These are phyloP conservation scores for Paradoxurus hermaphroditus DNA, from an alignment of 2,113 vertebrate genomes.

Conservation along the genomic window DNA sequence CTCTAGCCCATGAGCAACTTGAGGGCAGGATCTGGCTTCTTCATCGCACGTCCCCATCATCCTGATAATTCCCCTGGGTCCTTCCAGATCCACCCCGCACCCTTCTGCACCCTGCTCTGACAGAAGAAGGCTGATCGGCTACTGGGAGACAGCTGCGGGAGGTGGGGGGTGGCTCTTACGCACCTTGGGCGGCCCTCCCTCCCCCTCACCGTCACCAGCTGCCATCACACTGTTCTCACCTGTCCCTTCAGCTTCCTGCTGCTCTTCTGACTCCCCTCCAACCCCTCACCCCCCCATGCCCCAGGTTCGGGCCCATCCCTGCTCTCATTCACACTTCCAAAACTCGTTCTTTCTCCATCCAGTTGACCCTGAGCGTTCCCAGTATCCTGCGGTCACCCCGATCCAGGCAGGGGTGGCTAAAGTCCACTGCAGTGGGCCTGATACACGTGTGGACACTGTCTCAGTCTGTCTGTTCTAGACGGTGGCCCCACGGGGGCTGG, in stretches of 20 bases:
- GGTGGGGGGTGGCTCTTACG: too few species aligned
- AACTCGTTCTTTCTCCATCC: neutral
- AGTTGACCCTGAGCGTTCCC: neutral
- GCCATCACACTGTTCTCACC: neutral
- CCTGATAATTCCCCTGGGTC: neutral
- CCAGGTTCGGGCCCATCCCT: neutral
- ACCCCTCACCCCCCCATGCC: too few species aligned
- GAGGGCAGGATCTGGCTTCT: neutral
- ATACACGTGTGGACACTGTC: fast-evolving
- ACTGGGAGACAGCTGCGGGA: neutral
- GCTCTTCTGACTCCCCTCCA: neutral
- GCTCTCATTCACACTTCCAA: neutral
- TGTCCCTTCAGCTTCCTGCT: neutral
- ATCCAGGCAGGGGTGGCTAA: neutral
- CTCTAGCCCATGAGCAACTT: neutral
- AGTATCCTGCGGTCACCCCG: neutral
- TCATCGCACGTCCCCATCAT: neutral
- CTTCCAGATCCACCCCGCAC: neutral
- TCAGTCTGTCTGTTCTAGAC: neutral
- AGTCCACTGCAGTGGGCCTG: neutral
- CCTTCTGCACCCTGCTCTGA: neutral
- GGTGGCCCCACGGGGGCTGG: too few species aligned
- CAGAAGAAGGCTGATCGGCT: neutral
- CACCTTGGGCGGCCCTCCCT: neutral
- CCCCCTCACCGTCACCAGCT: neutral